phyloP scores from a whole-genome alignment of 2,888 invertebrate species.

The Ditula angustiorana region DNA sequence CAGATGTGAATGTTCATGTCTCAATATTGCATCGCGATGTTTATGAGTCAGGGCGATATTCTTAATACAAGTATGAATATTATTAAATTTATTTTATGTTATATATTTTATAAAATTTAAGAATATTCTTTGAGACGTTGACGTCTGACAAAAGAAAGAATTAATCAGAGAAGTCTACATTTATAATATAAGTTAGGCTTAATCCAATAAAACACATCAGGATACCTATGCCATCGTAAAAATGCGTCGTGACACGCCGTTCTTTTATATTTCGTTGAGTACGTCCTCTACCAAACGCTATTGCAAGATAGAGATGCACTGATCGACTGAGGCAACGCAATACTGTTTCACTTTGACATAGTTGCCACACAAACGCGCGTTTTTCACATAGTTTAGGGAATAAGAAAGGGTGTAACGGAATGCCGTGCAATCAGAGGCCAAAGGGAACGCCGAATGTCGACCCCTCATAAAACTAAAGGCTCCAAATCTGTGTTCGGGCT shows the following conservation, averaged over 20 bases:
- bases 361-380: not conserved
- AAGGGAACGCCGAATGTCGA: conserved; percentile 47
- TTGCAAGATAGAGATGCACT: not conserved
- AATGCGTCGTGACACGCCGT: not conserved
- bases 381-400: conserved; percentile 8
- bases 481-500: conserved; percentile 43
- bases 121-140: not conserved
- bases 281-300: not conserved
- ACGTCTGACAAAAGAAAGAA: not conserved
- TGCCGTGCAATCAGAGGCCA: conserved; percentile 36
- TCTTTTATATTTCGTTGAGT: not conserved
- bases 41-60: no score
- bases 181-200: not conserved
- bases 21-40: no score
- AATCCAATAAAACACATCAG: not conserved
- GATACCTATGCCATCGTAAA: not conserved
- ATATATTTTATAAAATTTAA: no score
- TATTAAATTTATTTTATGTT: no score
- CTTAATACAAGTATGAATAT: no score
- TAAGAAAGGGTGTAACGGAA: conserved; percentile 7
- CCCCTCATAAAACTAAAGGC: conserved; percentile 52
- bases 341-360: not conserved
- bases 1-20: no score
- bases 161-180: not conserved
- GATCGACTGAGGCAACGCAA: not conserved